Evolutionary conservation across 2,888 invertebrate genomes (phyloP).

Genomic region (Oscheius sp.): DNA sequence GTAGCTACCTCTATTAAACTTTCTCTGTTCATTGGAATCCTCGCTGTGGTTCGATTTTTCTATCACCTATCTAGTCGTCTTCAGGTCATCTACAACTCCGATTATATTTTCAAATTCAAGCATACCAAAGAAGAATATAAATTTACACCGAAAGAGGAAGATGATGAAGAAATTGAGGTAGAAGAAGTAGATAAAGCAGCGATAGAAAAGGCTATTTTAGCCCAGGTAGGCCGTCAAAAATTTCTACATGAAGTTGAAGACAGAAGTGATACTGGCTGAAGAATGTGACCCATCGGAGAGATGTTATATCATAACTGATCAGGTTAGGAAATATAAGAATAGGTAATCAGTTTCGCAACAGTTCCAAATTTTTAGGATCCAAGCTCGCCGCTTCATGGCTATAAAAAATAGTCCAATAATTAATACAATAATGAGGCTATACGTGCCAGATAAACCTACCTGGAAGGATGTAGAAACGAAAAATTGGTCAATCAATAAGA

Average conservation of each 20-base stretch:
- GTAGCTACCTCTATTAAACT: no score
- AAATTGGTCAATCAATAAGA: conserved; percentile 43
- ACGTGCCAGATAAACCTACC: not conserved
- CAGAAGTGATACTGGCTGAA: conserved; percentile 27
- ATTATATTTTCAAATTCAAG: no score
- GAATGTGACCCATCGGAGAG: conserved; percentile 36
- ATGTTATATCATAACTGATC: conserved; percentile 41
- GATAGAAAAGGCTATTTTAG: conserved; percentile 13
- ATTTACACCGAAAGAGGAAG: no score
- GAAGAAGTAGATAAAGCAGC: no score
- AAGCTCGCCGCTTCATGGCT: conserved; percentile 1
- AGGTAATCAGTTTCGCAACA: conserved; percentile 10
- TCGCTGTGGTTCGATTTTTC: no score
- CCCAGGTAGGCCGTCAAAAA: no score
- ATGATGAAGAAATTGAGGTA: no score
- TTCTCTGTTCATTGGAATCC: no score
- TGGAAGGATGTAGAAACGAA: conserved; percentile 38
- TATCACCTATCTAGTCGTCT: no score
- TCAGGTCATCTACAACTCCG: no score
- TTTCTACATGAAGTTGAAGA: not conserved
- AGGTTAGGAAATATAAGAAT: conserved; percentile 29
- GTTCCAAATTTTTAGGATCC: not conserved
- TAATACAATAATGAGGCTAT: conserved; percentile 6
- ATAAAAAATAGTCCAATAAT: not conserved
- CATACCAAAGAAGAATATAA: no score